These are phyloP conservation scores for Orchesella flavescens DNA, from an alignment of 2,888 invertebrate species.

Conservation along the genomic window DNA sequence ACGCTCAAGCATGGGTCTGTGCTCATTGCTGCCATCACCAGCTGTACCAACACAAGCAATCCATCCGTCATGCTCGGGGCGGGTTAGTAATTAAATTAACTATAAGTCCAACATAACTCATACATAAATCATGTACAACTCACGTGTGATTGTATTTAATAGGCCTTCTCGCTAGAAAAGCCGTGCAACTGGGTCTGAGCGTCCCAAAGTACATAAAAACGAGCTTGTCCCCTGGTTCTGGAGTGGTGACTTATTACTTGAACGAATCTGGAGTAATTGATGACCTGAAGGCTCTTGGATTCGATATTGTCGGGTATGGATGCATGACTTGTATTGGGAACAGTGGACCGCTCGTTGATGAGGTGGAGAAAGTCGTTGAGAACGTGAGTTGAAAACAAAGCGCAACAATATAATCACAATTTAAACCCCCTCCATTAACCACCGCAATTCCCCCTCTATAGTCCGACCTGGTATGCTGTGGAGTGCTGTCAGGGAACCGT, in stretches of 20 bases:
- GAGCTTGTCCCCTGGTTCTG: conserved; percentile 95
- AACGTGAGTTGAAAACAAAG: conserved; percentile 77
- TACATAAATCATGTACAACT: no score
- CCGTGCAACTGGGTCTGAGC: conserved; percentile 89
- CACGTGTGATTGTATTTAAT: no score
- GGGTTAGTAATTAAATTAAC: no score
- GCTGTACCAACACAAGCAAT: conserved; percentile 98
- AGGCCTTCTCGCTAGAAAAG: conserved; percentile 93
- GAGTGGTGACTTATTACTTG: conserved; percentile 93
- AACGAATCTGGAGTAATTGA: conserved; percentile 93
- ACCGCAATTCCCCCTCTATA: neutral
- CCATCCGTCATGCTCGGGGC: conserved; percentile 99
- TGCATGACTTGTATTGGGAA: conserved; percentile 99
- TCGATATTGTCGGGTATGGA: conserved; percentile 95
- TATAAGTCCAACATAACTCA: no score
- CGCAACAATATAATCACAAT: neutral
- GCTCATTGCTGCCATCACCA: conserved; percentile 97
- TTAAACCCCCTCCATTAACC: neutral
- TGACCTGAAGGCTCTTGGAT: conserved; percentile 88
- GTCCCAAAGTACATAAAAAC: conserved; percentile 97
- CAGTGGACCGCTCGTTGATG: conserved; percentile 94
- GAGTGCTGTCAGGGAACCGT: conserved; percentile 96
- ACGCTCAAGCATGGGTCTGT: conserved; percentile 91
- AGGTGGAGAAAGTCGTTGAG: conserved; percentile 93
- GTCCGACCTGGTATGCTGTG: conserved; percentile 94